phyloP scores from a whole-genome alignment of 2,113 vertebrate genomes.

The Notarius lentiginosus region DNA sequence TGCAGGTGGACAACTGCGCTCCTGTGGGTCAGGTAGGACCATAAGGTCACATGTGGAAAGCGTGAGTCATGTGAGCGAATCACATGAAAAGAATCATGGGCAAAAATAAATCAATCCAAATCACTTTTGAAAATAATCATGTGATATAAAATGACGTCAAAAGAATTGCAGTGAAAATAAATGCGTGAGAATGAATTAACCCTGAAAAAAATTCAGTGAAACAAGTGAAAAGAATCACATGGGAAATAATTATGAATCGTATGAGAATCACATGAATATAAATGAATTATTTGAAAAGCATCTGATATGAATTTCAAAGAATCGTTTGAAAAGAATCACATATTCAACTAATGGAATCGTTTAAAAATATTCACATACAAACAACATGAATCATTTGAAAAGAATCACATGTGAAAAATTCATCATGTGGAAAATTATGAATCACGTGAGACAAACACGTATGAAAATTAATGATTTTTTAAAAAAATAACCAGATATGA shows the following conservation, averaged over 20 bases:
- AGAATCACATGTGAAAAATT: background rate
- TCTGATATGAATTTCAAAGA: background rate
- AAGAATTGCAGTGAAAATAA: too few relatives aligned
- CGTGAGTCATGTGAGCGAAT: background rate
- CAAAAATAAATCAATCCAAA: too few relatives aligned
- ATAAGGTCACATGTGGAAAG: background rate
- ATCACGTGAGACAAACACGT: background rate
- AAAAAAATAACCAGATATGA: background rate
- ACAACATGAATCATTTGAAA: background rate
- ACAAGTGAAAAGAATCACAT: background rate
- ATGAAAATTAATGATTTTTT: background rate
- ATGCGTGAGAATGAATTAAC: background rate
- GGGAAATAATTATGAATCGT: background rate
- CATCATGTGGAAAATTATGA: background rate
- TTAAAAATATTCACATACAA: too few relatives aligned
- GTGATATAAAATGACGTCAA: background rate
- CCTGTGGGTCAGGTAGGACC: background rate
- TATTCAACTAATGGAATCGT: too few relatives aligned
- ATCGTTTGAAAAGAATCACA: background rate
- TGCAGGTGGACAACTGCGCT: background rate
- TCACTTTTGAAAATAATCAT: background rate
- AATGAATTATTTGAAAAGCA: background rate
- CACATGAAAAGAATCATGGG: background rate
- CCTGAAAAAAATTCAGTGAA: background rate
- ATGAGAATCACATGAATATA: background rate